A percentile compares a stretch with the other conserved stretches of the same genome.
Conservation (phyloP, 2,797 vertebrate species). For the Acropternis orthonyx region DNA sequence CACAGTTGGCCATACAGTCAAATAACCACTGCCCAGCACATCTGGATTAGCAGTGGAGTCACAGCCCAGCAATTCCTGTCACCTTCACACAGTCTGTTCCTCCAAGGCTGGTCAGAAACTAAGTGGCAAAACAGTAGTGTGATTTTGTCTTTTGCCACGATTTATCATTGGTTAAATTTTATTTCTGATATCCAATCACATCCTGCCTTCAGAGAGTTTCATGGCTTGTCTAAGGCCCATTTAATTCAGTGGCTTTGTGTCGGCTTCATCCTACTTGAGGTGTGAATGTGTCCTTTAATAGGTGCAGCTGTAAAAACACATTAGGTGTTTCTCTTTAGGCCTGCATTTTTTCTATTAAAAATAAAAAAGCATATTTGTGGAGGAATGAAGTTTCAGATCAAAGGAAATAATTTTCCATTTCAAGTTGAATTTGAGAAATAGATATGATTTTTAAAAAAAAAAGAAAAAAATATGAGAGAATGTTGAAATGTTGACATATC, state of each 20-base stretch:
- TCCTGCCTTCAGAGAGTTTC: not conserved
- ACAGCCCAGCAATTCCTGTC: not conserved
- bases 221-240: not conserved
- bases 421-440: not conserved
- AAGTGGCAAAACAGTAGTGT: not conserved
- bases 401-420: not conserved
- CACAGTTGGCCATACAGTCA: not conserved
- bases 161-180: not conserved
- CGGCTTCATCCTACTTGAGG: not conserved
- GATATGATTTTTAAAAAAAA: not conserved
- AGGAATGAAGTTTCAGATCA: not conserved
- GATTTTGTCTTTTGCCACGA: not conserved
- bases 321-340: not conserved
- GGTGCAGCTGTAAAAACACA: conserved; percentile 31
- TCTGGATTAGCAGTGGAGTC: not conserved
- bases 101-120: not conserved
- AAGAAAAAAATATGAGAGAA: not conserved
- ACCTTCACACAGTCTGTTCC: not conserved
- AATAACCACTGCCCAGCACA: not conserved
- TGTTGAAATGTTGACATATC: not conserved
- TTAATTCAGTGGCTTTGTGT: not conserved
- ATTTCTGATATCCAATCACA: not conserved
- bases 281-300: not conserved
- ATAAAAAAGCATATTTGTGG: not conserved
- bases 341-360: not conserved